A percentile compares a stretch with the other conserved stretches of the same genome.
These are phyloP conservation scores for Manis pentadactyla DNA, from an alignment of 2,797 vertebrate species.

Conservation along the genomic window DNA sequence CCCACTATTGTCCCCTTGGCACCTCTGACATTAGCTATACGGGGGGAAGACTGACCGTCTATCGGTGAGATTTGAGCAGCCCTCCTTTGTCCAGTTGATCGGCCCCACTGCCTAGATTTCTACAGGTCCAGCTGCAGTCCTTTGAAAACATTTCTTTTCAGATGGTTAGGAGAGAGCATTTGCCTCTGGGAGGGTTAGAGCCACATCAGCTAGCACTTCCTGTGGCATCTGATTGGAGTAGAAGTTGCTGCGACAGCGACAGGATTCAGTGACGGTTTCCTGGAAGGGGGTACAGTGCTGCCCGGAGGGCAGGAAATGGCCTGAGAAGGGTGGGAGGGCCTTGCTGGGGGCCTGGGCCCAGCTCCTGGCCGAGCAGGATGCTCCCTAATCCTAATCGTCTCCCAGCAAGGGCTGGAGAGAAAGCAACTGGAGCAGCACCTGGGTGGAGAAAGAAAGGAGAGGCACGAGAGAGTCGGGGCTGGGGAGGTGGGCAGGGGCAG, in stretches of 20 bases:
- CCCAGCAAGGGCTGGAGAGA: background rate
- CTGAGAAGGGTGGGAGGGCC: background rate
- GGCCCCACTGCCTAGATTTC: background rate
- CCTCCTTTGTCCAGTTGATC: no score
- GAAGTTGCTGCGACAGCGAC: background rate
- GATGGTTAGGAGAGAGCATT: background rate
- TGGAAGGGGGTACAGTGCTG: background rate
- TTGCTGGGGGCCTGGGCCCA: background rate
- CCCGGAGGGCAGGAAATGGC: background rate
- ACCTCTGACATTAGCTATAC: fast-evolving
- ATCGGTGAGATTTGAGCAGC: background rate
- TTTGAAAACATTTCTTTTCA: background rate
- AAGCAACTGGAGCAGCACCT: background rate
- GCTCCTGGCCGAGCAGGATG: background rate
- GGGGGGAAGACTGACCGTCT: background rate
- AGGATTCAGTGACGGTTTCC: background rate
- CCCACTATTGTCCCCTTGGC: background rate
- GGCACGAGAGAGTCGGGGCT: background rate
- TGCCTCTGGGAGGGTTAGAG: background rate
- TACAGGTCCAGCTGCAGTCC: fast-evolving
- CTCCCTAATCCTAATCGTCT: background rate
- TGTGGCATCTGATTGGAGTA: background rate
- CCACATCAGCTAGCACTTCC: background rate
- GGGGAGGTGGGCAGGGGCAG: background rate
- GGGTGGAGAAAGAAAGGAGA: background rate